Base-by-base conservation (phyloP, 2,113 vertebrate species). In the Mystacornis crossleyi region DNA sequence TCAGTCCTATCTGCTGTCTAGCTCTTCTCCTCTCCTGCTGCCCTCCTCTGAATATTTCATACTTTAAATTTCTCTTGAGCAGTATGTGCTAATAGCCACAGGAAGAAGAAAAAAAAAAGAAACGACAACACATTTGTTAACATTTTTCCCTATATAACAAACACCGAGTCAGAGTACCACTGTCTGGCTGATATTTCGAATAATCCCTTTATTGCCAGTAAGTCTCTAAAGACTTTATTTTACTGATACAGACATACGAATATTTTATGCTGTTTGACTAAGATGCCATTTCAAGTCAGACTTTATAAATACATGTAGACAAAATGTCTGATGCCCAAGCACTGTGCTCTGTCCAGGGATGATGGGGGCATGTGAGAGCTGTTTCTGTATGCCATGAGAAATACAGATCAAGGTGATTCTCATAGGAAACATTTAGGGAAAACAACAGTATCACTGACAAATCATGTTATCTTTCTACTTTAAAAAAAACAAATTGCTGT, bases 331-430 rank as follows among this genome's bases (percentile, higher is more conserved):
- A 84, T 38, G 33, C 5, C 42, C 42, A 58, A 66, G 25, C 25
- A 33, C 19, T 33, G 42, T 38, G 42, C 12, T 47, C 24, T 70
- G 36, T 28, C 18, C n/a, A 47, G 28, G 15, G 42, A 53, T 47
- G 20, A 0, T 58, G 25, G 4, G 18, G 7, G 28, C 13, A 40
- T 23, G 5, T 12, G 18, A 77, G 11, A 25, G 24, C 16, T 69
- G 10, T 33, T 91, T 66, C 79, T 64, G 19, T 50, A 50, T 20
- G 25, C 16, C 45, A 31, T 8, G 8, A 47, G 45, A 91, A 80
- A 21, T 34, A 38, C 25, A 75, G 15, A 36, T 65, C 0, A 2
- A 57, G 31, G 23, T 69, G 8, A 34, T 93, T 81, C 47, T 40
- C 3, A 0, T 5, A 54, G 36, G 48, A 89, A 65, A 33, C 18